Conservation (phyloP, 2,113 vertebrate genomes). For the Glaucidium brasilianum region DNA sequence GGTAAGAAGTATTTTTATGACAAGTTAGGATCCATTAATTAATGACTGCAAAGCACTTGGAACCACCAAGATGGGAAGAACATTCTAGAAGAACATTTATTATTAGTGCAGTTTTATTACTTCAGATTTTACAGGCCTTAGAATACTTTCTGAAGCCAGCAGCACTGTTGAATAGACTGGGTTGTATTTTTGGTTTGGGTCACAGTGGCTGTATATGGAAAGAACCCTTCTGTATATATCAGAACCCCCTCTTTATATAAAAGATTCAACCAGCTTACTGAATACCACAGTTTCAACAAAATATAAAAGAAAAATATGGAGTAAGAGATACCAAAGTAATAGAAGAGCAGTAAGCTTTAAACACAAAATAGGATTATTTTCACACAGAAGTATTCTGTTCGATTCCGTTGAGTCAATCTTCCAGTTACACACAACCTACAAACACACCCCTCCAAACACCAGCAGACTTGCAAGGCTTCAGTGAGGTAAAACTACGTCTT, state of each 20-base stretch:
- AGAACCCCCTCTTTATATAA: background rate
- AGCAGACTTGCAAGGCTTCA: background rate
- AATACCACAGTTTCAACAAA: background rate
- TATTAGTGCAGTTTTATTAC: background rate
- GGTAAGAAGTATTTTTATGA: background rate
- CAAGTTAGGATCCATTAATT: background rate
- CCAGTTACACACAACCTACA: background rate
- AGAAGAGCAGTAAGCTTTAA: conserved; percentile 33
- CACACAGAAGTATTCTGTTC: background rate
- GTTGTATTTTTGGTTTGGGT: background rate
- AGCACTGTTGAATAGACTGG: background rate
- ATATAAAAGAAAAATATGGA: background rate
- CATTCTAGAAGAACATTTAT: background rate
- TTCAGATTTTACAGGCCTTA: background rate
- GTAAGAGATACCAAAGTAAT: background rate
- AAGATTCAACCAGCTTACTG: background rate
- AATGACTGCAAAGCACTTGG: background rate
- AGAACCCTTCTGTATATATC: background rate
- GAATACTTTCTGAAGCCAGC: background rate
- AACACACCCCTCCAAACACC: background rate
- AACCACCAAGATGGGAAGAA: background rate
- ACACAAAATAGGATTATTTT: conserved; percentile 33
- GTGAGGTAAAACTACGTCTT: background rate
- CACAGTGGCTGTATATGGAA: background rate
- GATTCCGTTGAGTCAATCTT: background rate